These are phyloP conservation scores for Oreocharis arfaki DNA, from an alignment of 2,113 vertebrate species.

Conservation along the genomic window DNA sequence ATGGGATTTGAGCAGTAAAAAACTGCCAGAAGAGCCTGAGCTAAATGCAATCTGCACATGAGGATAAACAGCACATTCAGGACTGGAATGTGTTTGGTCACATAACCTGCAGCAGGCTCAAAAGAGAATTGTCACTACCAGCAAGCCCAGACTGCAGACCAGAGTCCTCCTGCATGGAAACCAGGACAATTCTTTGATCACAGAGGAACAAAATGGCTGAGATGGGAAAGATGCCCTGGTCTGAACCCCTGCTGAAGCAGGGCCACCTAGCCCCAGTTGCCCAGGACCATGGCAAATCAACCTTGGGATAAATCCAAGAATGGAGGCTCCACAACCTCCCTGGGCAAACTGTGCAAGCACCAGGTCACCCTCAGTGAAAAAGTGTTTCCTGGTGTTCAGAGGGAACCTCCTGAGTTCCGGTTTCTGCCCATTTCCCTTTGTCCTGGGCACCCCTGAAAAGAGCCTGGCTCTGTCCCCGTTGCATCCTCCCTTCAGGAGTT, in stretches of 20 bases:
- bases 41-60: not conserved
- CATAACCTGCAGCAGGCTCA: not conserved
- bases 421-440: not conserved
- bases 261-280: not conserved
- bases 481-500: not conserved
- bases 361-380: not conserved
- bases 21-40: not conserved
- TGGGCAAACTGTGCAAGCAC: not conserved
- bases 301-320: not conserved
- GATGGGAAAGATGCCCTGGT: not conserved
- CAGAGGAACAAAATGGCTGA: not conserved
- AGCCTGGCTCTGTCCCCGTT: not conserved
- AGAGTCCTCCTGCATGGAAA: not conserved
- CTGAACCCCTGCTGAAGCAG: not conserved
- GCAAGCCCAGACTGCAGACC: not conserved
- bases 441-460: not conserved
- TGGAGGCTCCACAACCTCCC: not conserved
- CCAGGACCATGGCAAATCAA: rapidly evolving
- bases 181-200: not conserved
- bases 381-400: not conserved
- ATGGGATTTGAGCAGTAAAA: not conserved
- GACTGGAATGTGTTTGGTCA: not conserved
- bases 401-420: not conserved
- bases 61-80: not conserved
- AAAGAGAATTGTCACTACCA: not conserved